A percentile compares a stretch with the other conserved stretches of the same genome.
Conservation (phyloP, 2,797 vertebrate genomes). For the Lacerta viridis region DNA sequence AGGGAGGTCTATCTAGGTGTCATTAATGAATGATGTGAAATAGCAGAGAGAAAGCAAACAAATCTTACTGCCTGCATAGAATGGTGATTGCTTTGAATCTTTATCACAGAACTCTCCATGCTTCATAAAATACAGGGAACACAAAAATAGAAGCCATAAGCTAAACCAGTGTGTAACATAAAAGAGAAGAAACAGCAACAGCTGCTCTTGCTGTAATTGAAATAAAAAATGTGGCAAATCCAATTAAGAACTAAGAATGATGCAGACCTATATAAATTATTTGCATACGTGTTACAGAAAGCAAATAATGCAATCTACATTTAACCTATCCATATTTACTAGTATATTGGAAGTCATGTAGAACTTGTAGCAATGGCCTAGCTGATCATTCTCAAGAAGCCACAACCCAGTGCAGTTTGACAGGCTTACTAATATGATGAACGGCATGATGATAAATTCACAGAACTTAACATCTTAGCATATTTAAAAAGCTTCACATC, state of each 20-base stretch:
- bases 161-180: neutral
- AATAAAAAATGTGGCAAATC: conserved; percentile 6
- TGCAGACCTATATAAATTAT: conserved; percentile 19
- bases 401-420: neutral
- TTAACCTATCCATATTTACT: neutral
- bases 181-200: conserved; percentile 41
- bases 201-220: neutral
- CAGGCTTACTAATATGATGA: neutral
- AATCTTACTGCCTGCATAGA: conserved; percentile 30
- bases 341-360: neutral
- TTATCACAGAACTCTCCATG: conserved; percentile 38
- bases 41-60: conserved; percentile 44
- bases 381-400: neutral
- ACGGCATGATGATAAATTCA: too few species aligned
- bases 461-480: neutral
- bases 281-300: neutral
- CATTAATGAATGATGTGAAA: conserved; percentile 47
- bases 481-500: neutral
- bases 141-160: conserved; percentile 29
- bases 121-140: conserved; percentile 41
- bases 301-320: neutral
- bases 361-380: neutral
- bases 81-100: conserved; percentile 36
- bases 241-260: conserved; percentile 49
- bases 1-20: conserved; percentile 33